phyloP scores from a whole-genome alignment of 2,797 vertebrate genomes.

The Pantherophis vulpinus region DNA sequence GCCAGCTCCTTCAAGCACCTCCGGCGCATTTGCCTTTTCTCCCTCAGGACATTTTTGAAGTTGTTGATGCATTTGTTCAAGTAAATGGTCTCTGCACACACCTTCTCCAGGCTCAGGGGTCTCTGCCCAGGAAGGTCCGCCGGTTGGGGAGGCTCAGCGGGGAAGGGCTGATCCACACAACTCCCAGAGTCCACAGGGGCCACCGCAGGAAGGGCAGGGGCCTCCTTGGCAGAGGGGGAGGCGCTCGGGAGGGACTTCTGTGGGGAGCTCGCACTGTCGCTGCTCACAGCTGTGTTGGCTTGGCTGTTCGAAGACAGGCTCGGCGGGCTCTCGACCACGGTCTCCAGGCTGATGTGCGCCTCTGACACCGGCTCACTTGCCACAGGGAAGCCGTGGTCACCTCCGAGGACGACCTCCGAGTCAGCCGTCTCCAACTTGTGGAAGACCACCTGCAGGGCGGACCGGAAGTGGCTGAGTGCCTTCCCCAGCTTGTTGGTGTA shows the following conservation, averaged over 20 bases:
- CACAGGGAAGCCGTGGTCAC: constrained; percentile 65
- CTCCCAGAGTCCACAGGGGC: constrained; percentile 63
- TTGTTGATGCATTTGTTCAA: constrained; percentile 88
- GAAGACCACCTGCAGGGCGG: constrained; percentile 86
- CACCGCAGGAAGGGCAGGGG: constrained; percentile 52
- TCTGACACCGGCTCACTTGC: constrained; percentile 63
- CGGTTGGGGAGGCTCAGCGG: constrained; percentile 27
- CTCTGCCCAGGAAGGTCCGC: constrained; percentile 62
- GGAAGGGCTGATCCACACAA: constrained; percentile 15
- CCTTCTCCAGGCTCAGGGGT: constrained; percentile 74
- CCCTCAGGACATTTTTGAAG: constrained; percentile 90
- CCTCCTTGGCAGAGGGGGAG: constrained; percentile 62
- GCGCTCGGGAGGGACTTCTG: constrained; percentile 54
- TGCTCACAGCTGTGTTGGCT: constrained; percentile 63
- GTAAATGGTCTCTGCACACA: constrained; percentile 82
- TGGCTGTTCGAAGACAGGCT: constrained; percentile 71
- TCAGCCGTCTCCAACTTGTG: constrained; percentile 80
- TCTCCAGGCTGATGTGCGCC: constrained; percentile 65
- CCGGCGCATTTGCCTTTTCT: constrained; percentile 84
- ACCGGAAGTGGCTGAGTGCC: constrained; percentile 83
- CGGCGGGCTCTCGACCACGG: constrained; percentile 67
- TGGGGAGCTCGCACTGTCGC: constrained; percentile 52
- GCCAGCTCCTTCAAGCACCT: constrained; percentile 82
- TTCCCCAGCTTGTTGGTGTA: constrained; percentile 82
- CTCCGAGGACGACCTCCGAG: constrained; percentile 73